Evolutionary conservation across 2,888 invertebrate genomes (phyloP).

Genomic region (Amphimallon solstitiale): DNA sequence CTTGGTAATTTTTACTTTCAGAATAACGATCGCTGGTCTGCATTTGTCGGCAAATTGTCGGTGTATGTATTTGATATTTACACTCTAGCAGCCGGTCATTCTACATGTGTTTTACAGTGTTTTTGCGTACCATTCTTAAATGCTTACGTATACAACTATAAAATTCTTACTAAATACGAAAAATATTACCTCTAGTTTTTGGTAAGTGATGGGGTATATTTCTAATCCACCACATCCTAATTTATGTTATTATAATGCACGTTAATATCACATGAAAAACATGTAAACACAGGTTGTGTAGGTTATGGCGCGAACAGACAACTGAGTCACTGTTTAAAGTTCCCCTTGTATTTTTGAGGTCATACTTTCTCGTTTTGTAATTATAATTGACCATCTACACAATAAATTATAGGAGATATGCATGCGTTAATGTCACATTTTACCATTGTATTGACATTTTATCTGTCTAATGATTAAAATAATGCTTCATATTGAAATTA

Average conservation of each 20-base stretch:
- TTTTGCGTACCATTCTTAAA: background rate
- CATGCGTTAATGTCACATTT: background rate
- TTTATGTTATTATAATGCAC: constrained; percentile 40
- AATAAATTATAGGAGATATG: background rate
- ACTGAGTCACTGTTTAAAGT: background rate
- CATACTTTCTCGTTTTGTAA: constrained; percentile 26
- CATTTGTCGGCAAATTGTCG: too few relatives aligned
- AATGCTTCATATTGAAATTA: too few relatives aligned
- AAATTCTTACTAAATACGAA: background rate
- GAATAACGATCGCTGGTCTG: too few relatives aligned
- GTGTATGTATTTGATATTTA: too few relatives aligned
- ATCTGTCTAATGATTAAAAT: background rate
- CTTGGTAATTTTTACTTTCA: too few relatives aligned
- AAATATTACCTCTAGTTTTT: constrained; percentile 49
- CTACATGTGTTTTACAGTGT: too few relatives aligned
- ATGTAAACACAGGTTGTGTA: constrained; percentile 28
- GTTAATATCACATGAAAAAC: background rate
- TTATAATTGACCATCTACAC: constrained; percentile 7
- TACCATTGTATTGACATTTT: background rate
- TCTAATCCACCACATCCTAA: constrained; percentile 49
- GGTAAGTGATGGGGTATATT: constrained; percentile 50
- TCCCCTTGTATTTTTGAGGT: constrained; percentile 3
- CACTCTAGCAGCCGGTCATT: too few relatives aligned
- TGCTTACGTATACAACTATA: background rate
- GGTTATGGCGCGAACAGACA: constrained; percentile 44